Evolutionary conservation across 2,888 invertebrate species (phyloP), one percentile per base, ranked within the genome.

Genomic region (Oconnorella tubifera): DNA sequence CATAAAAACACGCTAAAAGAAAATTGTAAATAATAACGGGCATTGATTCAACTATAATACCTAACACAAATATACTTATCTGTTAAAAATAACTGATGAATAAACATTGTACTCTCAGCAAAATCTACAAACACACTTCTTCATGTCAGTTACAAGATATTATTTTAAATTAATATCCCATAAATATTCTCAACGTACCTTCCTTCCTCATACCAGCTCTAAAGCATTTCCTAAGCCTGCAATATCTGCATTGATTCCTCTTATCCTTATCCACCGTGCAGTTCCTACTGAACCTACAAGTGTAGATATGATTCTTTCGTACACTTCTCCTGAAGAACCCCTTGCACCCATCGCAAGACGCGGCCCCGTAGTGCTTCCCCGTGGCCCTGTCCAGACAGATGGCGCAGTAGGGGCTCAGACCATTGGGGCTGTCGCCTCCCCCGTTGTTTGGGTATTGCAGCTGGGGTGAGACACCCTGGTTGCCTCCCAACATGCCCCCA

Each of bases 261-360:
- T 97, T 97, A 84, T 97, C 96, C 81, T 96, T 97, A 83, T 96
- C 95, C 57, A 97, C 93, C 1, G 92, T 89, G 80, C 97, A 97
- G 82, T 89, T 91, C 78, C 96, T 85, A 81, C 88, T 90, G 83
- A 95, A 96, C 80, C 96, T 91, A 85, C 96, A 97, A 0, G 91
- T 90, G 80, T 97, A 97, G 55, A 90, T 85, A 81, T 96, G 95
- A 83, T 92, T 95, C 83, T 97, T 96, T 63, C 97, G 86, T 29
- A 83, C 83, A 60, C 79, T 78, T n/a, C 78, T 74, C 1, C 69
- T 53, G 61, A 69, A 69, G 70, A 76, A 95, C 0, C 97, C 97
- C 78, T 97, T 97, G 83, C 97, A 97, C 1, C 97, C 97, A 78
- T 97, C 97, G 79, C 97, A 97, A 55, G 94, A 94, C 4, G 93